Evolutionary conservation across 2,888 invertebrate genomes (phyloP), one percentile per base, ranked within the genome.

Genomic region (Machimus atricapillus): DNA sequence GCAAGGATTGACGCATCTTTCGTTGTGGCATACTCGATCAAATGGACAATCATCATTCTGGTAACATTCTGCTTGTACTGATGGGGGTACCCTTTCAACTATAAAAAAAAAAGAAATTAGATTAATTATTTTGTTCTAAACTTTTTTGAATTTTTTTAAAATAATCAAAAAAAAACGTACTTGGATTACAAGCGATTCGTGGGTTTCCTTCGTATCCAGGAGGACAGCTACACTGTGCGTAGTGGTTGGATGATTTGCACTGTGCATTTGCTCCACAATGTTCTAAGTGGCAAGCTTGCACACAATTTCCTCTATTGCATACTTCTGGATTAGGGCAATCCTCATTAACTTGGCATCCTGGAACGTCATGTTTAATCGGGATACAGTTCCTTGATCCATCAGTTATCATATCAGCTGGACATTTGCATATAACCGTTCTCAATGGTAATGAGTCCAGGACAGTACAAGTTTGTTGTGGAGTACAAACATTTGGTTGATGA

Each of bases 371-470:
- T 66, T 94, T 94, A 37, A 94, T 94, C 34, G 93, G 91, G 88
- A 95, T 94, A 91, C 97, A 97, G 89, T 95, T 95, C 89, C 96
- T 96, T 86, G 95, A 95, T 7, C 94, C 94, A 89, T 96, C 96
- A 0, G 95, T 95, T 76, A 96, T 94, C 0, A 96, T 96, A 88
- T 97, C 97, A 66, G 96, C 94, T 19, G 97, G 96, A 92, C 98
- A 98, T 90, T 96, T 95, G 91, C 98, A 98, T 90, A 97, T 96
- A 90, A 97, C 95, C 0, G 97, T 97, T 85, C 97, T 94, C 88
- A 97, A 92, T 2, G 98, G 97, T 77, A 96, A 91, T 0, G 97
- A 95, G 89, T 97, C 96, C 14, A 96, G 93, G 0, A 97, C 96
- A 87, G 95, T 94, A 91, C 98, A 98, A 87, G 95, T 94, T 89